These are phyloP conservation scores for Dasyurus viverrinus DNA, from an alignment of 2,113 vertebrate species.

Conservation along the genomic window DNA sequence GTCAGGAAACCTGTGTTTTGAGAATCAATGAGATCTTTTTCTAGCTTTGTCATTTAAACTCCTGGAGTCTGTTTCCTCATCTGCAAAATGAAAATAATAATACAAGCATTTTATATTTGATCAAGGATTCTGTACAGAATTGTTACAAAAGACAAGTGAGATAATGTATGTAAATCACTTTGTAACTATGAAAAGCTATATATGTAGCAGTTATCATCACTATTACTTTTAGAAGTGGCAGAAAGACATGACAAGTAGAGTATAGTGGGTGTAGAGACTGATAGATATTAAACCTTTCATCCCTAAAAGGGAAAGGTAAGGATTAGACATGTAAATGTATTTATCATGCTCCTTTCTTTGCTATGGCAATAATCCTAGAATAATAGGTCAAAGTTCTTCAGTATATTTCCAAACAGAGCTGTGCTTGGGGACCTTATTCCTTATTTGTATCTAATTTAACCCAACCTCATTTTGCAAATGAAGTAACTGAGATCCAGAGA, in stretches of 20 bases:
- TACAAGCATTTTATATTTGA: background rate
- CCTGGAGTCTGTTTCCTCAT: background rate
- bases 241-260: conserved; percentile 14
- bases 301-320: conserved; percentile 37
- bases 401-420: background rate
- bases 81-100: background rate
- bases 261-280: background rate
- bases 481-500: background rate
- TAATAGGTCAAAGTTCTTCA: background rate
- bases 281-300: conserved; percentile 15
- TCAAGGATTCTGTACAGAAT: background rate
- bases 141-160: background rate
- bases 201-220: background rate
- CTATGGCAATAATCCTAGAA: background rate
- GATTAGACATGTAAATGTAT: background rate
- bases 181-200: background rate
- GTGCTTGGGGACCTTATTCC: too few species aligned
- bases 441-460: background rate
- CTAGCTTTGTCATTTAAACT: background rate
- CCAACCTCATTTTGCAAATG: background rate
- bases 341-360: background rate
- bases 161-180: background rate
- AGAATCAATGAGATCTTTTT: background rate
- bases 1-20: background rate
- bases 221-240: background rate